Conservation (phyloP, 2,888 invertebrate genomes). For the Zaprionus lineosus region DNA sequence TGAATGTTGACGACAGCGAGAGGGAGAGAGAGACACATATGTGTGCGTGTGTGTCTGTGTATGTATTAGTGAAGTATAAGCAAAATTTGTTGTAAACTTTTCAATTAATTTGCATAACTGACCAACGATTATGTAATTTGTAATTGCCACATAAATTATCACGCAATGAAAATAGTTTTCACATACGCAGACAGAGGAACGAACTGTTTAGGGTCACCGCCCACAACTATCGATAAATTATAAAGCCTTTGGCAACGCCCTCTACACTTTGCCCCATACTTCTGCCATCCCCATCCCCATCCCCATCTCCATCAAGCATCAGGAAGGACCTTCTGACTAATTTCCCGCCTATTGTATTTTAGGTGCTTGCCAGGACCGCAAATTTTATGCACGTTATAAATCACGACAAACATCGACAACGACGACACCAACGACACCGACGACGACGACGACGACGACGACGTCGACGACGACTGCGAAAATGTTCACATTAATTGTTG, state of each 20-base stretch:
- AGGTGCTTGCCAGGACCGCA: conserved; percentile 65
- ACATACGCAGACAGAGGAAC: conserved; percentile 65
- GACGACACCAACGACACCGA: too few relatives aligned
- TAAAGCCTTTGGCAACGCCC: conserved; percentile 39
- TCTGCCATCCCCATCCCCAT: background rate
- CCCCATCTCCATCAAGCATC: too few relatives aligned
- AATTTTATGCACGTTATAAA: conserved; percentile 77
- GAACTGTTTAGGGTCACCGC: conserved; percentile 40
- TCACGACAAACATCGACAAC: conserved; percentile 52
- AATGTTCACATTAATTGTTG: conserved; percentile 78
- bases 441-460: conserved; percentile 40
- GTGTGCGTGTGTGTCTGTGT: background rate
- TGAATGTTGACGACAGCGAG: too few relatives aligned
- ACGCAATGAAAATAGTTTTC: conserved; percentile 70
- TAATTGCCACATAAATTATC: conserved; percentile 69
- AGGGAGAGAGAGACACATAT: background rate
- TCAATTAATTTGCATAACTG: conserved; percentile 72
- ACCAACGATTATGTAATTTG: conserved; percentile 70
- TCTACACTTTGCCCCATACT: background rate
- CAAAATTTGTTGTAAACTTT: conserved; percentile 23
- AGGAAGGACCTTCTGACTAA: conserved; percentile 55
- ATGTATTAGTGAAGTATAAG: background rate
- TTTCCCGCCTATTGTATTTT: conserved; percentile 50
- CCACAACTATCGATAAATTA: conserved; percentile 68
- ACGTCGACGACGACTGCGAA: conserved; percentile 63